phyloP scores from a whole-genome alignment of 2,888 invertebrate genomes.

The Scelioninae gen. 1 region DNA sequence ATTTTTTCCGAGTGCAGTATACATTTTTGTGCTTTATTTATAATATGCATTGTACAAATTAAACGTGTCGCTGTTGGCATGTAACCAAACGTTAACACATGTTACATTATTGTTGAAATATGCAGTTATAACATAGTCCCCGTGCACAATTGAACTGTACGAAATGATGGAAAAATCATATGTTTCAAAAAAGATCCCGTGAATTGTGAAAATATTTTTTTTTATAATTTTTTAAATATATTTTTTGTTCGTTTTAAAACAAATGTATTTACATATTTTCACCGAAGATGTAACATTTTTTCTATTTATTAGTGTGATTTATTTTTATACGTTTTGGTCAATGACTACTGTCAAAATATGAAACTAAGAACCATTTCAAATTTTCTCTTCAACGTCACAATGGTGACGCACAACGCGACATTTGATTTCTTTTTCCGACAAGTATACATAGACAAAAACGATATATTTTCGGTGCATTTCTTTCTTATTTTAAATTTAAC shows the following conservation, averaged over 20 bases:
- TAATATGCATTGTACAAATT: conserved; percentile 52
- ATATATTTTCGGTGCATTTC: conserved; percentile 27
- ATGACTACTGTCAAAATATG: background rate
- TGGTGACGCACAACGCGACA: conserved; percentile 7
- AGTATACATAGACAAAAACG: conserved; percentile 16
- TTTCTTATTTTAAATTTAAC: conserved; percentile 10
- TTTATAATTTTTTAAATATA: background rate
- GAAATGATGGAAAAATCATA: background rate
- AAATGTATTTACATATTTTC: too few species aligned
- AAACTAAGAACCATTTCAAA: background rate
- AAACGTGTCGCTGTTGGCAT: conserved; percentile 62
- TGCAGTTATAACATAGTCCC: conserved; percentile 38
- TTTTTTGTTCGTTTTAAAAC: too few species aligned
- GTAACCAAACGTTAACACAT: conserved; percentile 60
- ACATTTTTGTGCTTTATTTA: conserved; percentile 55
- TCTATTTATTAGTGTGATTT: background rate
- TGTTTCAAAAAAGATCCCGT: background rate
- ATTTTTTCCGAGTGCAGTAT: conserved; percentile 1
- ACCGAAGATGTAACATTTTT: background rate
- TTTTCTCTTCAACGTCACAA: conserved; percentile 5
- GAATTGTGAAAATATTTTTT: background rate
- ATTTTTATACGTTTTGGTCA: background rate
- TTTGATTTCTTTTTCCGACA: conserved; percentile 28
- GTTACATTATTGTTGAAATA: conserved; percentile 59
- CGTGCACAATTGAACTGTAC: conserved; percentile 9